Conservation (phyloP, 1,140 invertebrate genomes). For the Chrysomallon squamiferum region DNA sequence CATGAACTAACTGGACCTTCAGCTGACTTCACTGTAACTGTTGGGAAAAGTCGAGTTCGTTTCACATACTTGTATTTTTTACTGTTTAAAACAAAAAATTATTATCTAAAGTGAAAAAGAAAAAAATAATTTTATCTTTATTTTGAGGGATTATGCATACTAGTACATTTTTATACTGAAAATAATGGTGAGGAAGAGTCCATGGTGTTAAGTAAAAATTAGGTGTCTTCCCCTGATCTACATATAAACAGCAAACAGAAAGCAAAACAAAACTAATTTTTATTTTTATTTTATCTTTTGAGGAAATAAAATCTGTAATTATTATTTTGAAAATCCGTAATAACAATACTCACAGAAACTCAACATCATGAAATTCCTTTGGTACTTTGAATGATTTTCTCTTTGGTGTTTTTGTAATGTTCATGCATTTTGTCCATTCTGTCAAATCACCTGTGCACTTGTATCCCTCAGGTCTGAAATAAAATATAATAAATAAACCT, state of each 20-base stretch:
- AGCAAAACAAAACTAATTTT: too few species aligned
- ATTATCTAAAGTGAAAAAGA: too few species aligned
- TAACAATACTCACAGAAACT: slow-evolving; percentile 72
- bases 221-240: too few species aligned
- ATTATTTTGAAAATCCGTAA: too few species aligned
- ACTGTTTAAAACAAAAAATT: slow-evolving; percentile 38
- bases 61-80: slow-evolving; percentile 74
- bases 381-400: slow-evolving; percentile 79
- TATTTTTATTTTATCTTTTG: too few species aligned
- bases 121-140: too few species aligned
- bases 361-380: slow-evolving; percentile 68
- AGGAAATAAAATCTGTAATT: too few species aligned
- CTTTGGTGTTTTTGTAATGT: slow-evolving; percentile 76
- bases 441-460: slow-evolving; percentile 80
- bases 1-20: slow-evolving; percentile 48
- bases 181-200: too few species aligned
- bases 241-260: too few species aligned
- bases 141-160: too few species aligned
- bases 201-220: too few species aligned
- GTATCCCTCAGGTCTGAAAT: slow-evolving; percentile 78
- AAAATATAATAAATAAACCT: neutral
- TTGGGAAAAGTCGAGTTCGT: slow-evolving; percentile 70
- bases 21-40: slow-evolving; percentile 31
- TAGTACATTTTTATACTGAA: too few species aligned
- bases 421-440: slow-evolving; percentile 90